Base-by-base conservation (phyloP, 1,140 invertebrate genomes). In the Drosophila pseudoobscura region DNA sequence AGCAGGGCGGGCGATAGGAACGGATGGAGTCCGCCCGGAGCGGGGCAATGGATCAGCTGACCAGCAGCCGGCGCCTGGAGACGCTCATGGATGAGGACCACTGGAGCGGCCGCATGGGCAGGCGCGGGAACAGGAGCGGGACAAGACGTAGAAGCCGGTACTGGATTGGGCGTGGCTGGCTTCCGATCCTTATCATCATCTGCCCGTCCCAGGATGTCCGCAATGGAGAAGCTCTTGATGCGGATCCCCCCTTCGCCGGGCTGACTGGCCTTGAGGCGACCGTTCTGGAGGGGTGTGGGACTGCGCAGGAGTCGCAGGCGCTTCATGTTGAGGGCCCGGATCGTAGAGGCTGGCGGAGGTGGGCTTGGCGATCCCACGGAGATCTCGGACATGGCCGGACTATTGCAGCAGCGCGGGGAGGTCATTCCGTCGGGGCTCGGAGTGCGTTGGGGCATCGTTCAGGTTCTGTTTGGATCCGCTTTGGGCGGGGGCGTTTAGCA, bases 191-290 rank as follows among this genome's bases (percentile, higher is more conserved):
- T 31, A 1, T 75, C 55, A 2, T 80, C 78, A 44, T 74, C 45
- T 0, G 39, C 55, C 8, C 92, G 97, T 94, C 87, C 96, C 96
- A 65, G 97, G 77, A 98, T 98, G 92, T 99, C 97, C 75, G 96
- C 93, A 57, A 98, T 98, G 52, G 96, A 97, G 92, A 98, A 99
- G 76, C 96, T 97, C 90, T 97, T 97, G 29, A 97, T 96, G 11
- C 95, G 95, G 13, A 57, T 90, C 75, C 9, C 72, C 53, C 24
- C 44, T 15, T n/a, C 49, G 2, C 29, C 45, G 2, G 60, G 44
- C 44, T 75, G 63, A 45, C 50, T 77, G 70, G 51, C 47, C 29
- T 75, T 75, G 7, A 22, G 68, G 35, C 26, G 59, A 58, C 50
- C 51, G 17, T 56, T 64, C 35, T 64, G 47, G 1, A 75, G 45